Evolutionary conservation across 1,140 invertebrate genomes (phyloP).

Genomic region (Cotesia chilonis): DNA sequence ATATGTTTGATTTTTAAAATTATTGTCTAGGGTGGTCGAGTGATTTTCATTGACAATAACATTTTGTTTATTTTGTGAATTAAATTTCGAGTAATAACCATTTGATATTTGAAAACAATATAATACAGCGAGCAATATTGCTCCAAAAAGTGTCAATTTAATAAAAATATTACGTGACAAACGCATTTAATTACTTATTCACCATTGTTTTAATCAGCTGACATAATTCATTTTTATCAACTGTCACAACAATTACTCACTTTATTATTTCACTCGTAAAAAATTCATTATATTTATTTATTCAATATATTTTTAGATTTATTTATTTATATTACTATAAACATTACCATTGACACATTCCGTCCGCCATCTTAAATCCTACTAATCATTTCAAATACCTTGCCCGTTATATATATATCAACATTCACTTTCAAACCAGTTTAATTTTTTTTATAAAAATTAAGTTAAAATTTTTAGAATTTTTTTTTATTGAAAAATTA

Average conservation of each 20-base stretch:
- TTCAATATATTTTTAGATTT: too few species aligned
- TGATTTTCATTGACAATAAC: conserved; percentile 35
- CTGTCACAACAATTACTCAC: background rate
- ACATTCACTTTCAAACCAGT: too few species aligned
- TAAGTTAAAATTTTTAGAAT: too few species aligned
- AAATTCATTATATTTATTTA: background rate
- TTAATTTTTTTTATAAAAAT: too few species aligned
- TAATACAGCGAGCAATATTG: conserved; percentile 47
- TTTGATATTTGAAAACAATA: conserved; percentile 56
- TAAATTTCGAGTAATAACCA: conserved; percentile 45
- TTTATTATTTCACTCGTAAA: background rate
- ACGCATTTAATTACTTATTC: conserved; percentile 57
- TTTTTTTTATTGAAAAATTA: too few species aligned
- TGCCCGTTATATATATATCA: too few species aligned
- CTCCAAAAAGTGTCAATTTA: conserved; percentile 47
- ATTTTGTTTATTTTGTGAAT: conserved; percentile 30
- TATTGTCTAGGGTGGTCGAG: conserved; percentile 41
- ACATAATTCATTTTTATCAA: background rate
- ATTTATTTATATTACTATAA: too few species aligned
- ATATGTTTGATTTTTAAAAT: background rate
- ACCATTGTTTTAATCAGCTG: conserved; percentile 23
- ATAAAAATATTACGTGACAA: conserved; percentile 56
- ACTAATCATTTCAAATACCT: too few species aligned
- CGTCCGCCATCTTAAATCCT: too few species aligned
- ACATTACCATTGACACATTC: too few species aligned